These are phyloP conservation scores for Zaprionus tsacasi DNA, from an alignment of 1,140 invertebrate genomes.

Conservation along the genomic window DNA sequence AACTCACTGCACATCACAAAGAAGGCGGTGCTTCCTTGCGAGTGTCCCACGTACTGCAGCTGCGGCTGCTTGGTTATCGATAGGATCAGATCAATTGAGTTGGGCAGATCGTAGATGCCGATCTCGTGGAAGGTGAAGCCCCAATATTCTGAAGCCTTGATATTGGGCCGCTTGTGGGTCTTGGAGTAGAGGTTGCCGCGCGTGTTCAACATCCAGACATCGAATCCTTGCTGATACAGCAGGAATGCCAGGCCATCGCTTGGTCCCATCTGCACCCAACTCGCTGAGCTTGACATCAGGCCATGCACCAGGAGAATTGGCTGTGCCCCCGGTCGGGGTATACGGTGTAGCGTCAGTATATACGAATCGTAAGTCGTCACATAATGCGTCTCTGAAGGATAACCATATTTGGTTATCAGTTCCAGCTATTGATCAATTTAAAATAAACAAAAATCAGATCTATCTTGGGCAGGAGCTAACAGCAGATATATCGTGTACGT, in stretches of 20 bases:
- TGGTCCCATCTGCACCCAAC: conserved; percentile 86
- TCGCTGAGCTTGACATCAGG: conserved; percentile 85
- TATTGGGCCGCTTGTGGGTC: conserved; percentile 84
- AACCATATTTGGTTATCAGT: conserved; percentile 85
- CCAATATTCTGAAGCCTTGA: conserved; percentile 75
- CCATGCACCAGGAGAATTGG: conserved; percentile 88
- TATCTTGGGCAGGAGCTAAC: too few relatives aligned
- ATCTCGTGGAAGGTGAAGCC: conserved; percentile 89
- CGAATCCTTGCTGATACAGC: conserved; percentile 88
- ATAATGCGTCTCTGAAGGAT: conserved; percentile 85
- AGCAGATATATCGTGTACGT: background rate
- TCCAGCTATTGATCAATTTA: background rate
- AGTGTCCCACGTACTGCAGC: conserved; percentile 85
- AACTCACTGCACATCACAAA: conserved; percentile 87
- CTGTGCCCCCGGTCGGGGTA: conserved; percentile 38
- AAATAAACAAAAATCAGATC: too few relatives aligned
- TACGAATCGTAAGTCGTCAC: conserved; percentile 85
- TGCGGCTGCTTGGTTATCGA: conserved; percentile 80
- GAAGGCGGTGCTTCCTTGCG: conserved; percentile 86
- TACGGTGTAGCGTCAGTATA: conserved; percentile 84
- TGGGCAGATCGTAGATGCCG: conserved; percentile 88
- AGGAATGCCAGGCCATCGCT: conserved; percentile 85
- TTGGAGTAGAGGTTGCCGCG: conserved; percentile 88
- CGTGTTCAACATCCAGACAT: conserved; percentile 90
- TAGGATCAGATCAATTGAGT: conserved; percentile 87